phyloP scores from a whole-genome alignment of 2,888 invertebrate genomes.

The Megalurothrips usitatus region DNA sequence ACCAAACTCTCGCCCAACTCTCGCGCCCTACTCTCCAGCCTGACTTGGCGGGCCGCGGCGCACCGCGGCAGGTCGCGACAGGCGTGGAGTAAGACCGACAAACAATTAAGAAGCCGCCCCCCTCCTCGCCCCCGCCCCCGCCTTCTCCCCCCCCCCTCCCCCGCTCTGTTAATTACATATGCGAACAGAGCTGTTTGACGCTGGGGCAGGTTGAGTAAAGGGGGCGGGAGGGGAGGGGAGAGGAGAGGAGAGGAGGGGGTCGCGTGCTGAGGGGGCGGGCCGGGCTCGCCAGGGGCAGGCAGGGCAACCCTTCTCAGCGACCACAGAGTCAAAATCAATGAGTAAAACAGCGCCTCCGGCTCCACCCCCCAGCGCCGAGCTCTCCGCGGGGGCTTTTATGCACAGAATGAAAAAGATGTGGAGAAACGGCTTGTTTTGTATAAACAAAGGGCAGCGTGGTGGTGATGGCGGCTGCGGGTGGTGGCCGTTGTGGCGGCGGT shows the following conservation, averaged over 20 bases:
- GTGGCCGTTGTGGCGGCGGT: too few species aligned
- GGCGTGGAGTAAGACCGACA: constrained; percentile 21
- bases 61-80: constrained; percentile 14
- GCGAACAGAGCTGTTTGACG: constrained; percentile 24
- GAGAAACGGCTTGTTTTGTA: too few species aligned
- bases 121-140: background rate
- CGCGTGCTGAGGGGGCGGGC: background rate
- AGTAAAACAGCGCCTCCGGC: background rate
- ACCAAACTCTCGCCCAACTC: background rate
- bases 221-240: background rate
- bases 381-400: too few species aligned
- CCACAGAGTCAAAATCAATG: too few species aligned
- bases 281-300: background rate
- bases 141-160: background rate
- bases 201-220: constrained; percentile 22
- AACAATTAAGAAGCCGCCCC: constrained; percentile 17
- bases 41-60: background rate
- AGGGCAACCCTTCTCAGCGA: background rate
- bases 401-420: too few species aligned
- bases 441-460: too few species aligned
- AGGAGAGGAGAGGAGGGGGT: background rate
- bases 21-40: background rate
- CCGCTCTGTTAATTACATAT: constrained; percentile 25
- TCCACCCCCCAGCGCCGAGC: too few species aligned
- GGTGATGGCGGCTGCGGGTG: too few species aligned